Percentiles rank a stretch among this genome's conserved stretches.
Evolutionary conservation across 2,888 invertebrate genomes (phyloP).

Genomic region (Oscheius sp.): DNA sequence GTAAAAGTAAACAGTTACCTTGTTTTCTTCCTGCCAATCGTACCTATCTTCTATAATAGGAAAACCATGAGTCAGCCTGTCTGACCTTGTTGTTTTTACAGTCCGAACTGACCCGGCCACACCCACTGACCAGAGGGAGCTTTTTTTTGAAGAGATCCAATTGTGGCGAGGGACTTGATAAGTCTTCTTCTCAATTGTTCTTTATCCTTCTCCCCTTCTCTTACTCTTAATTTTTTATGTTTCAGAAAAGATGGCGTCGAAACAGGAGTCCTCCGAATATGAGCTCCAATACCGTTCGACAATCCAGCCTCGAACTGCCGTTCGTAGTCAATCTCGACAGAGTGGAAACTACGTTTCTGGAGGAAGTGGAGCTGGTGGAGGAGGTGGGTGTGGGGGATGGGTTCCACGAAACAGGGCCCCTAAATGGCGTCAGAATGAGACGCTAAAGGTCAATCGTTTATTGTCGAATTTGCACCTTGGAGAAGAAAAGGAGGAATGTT

Average conservation of each 20-base stretch:
- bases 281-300: slow-evolving; percentile 67
- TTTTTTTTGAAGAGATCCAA: not conserved
- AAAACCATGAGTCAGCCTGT: not conserved
- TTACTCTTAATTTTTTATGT: too few relatives aligned
- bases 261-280: slow-evolving; percentile 55
- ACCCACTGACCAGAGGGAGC: not conserved
- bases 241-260: slow-evolving; percentile 32
- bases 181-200: slow-evolving; percentile 21
- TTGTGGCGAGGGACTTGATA: too few relatives aligned
- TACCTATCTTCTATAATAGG: too few relatives aligned
- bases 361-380: slow-evolving; percentile 58
- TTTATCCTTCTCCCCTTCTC: slow-evolving; percentile 17
- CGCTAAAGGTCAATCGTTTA: not conserved
- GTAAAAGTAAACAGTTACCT: not conserved
- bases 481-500: not conserved
- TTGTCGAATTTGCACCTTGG: not conserved
- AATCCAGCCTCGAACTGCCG: slow-evolving; percentile 66
- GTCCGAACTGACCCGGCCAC: slow-evolving; percentile 9
- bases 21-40: not conserved
- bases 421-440: not conserved
- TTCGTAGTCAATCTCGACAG: slow-evolving; percentile 60
- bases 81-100: slow-evolving; percentile 4
- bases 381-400: slow-evolving; percentile 41
- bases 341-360: slow-evolving; percentile 59
- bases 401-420: too few relatives aligned